Evolutionary conservation across 2,888 invertebrate species (phyloP).

Genomic region (Baronia brevicornis): DNA sequence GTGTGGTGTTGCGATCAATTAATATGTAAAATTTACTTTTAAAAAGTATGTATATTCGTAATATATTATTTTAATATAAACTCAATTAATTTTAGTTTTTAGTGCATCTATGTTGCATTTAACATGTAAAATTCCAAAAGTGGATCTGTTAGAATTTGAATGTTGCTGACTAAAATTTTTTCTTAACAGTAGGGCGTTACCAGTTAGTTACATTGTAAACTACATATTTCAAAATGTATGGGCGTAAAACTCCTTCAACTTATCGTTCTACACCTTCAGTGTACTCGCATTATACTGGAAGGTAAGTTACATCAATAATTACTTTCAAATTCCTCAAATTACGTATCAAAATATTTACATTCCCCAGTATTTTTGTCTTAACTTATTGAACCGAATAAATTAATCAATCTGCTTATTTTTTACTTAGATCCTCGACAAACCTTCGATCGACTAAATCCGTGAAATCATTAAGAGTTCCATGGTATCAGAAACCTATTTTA

Average conservation of each 20-base stretch:
- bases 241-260: conserved; percentile 88
- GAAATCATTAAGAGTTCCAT: conserved; percentile 85
- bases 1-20: too few species aligned
- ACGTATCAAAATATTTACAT: conserved; percentile 5
- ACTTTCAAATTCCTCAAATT: conserved; percentile 1
- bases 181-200: too few species aligned
- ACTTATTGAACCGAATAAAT: neutral
- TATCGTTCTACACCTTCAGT: conserved; percentile 89
- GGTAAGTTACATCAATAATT: conserved; percentile 50
- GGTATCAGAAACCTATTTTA: conserved; percentile 91
- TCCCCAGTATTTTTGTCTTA: neutral
- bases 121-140: too few species aligned
- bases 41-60: too few species aligned
- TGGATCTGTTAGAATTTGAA: too few species aligned
- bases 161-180: too few species aligned
- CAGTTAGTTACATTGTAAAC: too few species aligned
- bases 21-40: too few species aligned
- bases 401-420: conserved; percentile 2
- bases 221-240: conserved; percentile 79
- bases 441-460: conserved; percentile 87
- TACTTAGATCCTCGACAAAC: conserved; percentile 84
- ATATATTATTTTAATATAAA: too few species aligned
- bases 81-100: too few species aligned
- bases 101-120: too few species aligned
- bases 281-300: conserved; percentile 89